Base-by-base conservation (phyloP, 2,888 invertebrate species). In the Calliscelio sp. region DNA sequence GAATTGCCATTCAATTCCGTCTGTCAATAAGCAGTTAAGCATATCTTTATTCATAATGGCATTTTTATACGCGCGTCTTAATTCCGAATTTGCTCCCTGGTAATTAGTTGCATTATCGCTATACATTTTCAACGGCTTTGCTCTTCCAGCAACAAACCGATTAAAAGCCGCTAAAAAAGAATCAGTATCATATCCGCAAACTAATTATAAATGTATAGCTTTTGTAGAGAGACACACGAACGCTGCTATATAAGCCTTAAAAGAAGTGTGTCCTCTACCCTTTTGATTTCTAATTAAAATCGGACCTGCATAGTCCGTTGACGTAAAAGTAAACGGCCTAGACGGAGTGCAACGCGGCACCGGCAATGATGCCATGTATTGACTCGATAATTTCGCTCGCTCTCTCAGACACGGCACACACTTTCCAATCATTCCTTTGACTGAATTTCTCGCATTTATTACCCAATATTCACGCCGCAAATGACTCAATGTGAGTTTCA, bases 381-480 rank as follows among this genome's bases (percentile, higher is more conserved):
- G 41, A 3, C 3, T 3, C 3, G 14, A 41, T 41, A 41, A 41
- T 7, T 11, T 4, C 5, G 41, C 41, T 7, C 11, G 6, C 14
- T 41, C 41, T 41, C 41, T 41, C n/a, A n/a, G n/a, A n/a, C n/a
- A n/a, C n/a, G n/a, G n/a, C n/a, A 41, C 11, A 11, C 41, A 41
- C 11, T 41, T 14, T 3, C 14, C 10, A 14, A 68, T 55, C 2
- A 53, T 14, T 0, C n/a, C 7, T 53, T 41, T 53, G 0, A 32
- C 32, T 4, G 8, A 11, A 22, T 38, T 53, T 4, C 38, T 2
- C 1, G 24, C 22, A 16, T 53, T 18, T 14, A 53, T 25, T 2
- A 68, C 53, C 68, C 68, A 53, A 38, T 10, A 53, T 25, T 68
- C 32, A 0, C 53, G 22, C 4, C 49, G 1, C 1, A 53, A 16